Evolutionary conservation across 2,888 invertebrate species (phyloP).

Genomic region (Limnephilus marmoratus): DNA sequence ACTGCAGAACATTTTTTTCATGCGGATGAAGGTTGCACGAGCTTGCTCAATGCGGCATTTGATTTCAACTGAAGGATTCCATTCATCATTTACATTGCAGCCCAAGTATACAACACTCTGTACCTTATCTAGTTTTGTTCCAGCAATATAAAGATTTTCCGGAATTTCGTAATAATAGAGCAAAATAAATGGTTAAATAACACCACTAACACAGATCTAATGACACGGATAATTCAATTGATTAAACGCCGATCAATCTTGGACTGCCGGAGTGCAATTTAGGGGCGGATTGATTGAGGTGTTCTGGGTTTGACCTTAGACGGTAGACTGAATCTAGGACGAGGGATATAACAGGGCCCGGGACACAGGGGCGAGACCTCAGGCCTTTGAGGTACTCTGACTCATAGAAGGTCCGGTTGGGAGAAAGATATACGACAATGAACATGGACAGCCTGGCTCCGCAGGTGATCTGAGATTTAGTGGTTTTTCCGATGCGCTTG

Average conservation of each 20-base stretch:
- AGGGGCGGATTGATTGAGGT: slow-evolving; percentile 35
- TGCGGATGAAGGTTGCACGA: too few species aligned
- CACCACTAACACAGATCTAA: neutral
- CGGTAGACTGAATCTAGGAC: slow-evolving; percentile 26
- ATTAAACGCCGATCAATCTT: neutral
- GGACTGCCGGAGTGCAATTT: slow-evolving; percentile 3
- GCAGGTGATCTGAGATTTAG: neutral
- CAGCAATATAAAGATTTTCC: too few species aligned
- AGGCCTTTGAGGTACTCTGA: neutral
- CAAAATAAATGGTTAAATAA: neutral
- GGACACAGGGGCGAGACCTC: slow-evolving; percentile 15
- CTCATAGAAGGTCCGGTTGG: neutral
- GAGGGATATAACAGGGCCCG: neutral
- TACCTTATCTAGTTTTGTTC: too few species aligned
- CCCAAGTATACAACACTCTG: too few species aligned
- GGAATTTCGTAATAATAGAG: neutral
- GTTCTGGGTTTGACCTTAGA: slow-evolving; percentile 26
- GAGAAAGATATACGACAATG: neutral
- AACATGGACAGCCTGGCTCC: neutral
- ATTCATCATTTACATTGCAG: too few species aligned
- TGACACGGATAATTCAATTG: neutral
- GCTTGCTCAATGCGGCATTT: too few species aligned
- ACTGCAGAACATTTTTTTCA: too few species aligned
- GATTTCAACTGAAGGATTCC: too few species aligned
- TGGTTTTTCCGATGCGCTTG: neutral